These are phyloP conservation scores for Maylandia zebra DNA, from an alignment of 2,113 vertebrate genomes.

Conservation along the genomic window DNA sequence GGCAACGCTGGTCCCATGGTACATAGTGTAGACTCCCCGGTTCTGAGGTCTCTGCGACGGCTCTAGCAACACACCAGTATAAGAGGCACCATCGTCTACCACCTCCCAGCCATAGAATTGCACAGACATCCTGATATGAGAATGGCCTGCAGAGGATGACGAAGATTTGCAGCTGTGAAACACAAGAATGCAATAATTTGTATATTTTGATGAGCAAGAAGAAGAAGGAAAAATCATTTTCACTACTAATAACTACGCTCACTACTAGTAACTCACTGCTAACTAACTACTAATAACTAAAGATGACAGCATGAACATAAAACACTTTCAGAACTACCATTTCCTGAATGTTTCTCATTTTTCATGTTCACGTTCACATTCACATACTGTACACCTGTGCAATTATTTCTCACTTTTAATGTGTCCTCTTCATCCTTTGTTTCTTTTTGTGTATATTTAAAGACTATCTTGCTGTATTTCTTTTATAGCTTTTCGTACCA, in stretches of 20 bases:
- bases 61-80: neutral
- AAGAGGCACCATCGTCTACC: conserved; percentile 17
- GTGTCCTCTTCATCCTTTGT: neutral
- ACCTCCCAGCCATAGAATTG: conserved; percentile 40
- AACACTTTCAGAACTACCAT: neutral
- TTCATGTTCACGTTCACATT: neutral
- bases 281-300: neutral
- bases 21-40: conserved; percentile 33
- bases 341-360: neutral
- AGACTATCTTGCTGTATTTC: neutral
- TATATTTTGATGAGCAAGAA: neutral
- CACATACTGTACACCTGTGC: neutral
- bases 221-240: neutral
- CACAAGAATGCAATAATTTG: neutral
- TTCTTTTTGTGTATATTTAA: neutral
- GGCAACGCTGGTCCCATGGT: conserved; percentile 27
- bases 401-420: neutral
- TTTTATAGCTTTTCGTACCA: neutral
- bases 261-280: neutral
- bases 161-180: neutral
- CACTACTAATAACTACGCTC: neutral
- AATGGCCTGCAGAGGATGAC: neutral
- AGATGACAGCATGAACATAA: neutral
- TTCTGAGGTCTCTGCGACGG: neutral
- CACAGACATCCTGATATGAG: conserved; percentile 2